A percentile compares a stretch with the other conserved stretches of the same genome.
Conservation (phyloP, 2,888 invertebrate species). For the Cephus nigrinus region DNA sequence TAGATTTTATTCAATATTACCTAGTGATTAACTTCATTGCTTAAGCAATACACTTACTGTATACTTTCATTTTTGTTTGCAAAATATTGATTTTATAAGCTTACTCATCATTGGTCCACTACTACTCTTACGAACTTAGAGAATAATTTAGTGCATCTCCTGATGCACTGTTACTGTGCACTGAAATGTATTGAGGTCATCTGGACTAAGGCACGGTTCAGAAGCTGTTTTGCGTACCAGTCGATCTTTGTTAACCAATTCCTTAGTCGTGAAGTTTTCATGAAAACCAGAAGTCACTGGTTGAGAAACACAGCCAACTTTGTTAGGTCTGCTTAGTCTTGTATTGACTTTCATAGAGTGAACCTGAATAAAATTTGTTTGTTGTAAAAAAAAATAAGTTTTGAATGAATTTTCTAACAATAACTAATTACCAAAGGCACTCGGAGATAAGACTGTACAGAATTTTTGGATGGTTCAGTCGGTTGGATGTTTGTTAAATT, state of each 20-base stretch:
- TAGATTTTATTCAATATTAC: background rate
- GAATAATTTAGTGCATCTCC: conserved; percentile 53
- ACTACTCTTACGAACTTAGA: background rate
- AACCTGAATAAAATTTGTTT: background rate
- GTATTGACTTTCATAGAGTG: conserved; percentile 1
- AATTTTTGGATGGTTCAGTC: background rate
- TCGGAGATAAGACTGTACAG: background rate
- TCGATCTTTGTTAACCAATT: conserved; percentile 7
- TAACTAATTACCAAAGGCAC: background rate
- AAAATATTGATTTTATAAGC: background rate
- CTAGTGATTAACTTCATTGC: background rate
- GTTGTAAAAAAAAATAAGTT: background rate
- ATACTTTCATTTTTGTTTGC: background rate
- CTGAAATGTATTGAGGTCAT: conserved; percentile 38
- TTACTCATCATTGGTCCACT: background rate
- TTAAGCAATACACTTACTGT: background rate
- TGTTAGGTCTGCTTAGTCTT: background rate
- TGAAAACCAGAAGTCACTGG: conserved; percentile 8
- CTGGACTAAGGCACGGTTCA: conserved; percentile 17
- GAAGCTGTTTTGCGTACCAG: conserved; percentile 13
- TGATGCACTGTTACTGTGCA: conserved; percentile 68
- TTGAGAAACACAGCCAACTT: background rate
- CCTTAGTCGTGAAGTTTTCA: background rate
- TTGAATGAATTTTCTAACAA: background rate
- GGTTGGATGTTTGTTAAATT: background rate